Base-by-base conservation (phyloP, 1,140 invertebrate genomes). In the Myzus persicae region DNA sequence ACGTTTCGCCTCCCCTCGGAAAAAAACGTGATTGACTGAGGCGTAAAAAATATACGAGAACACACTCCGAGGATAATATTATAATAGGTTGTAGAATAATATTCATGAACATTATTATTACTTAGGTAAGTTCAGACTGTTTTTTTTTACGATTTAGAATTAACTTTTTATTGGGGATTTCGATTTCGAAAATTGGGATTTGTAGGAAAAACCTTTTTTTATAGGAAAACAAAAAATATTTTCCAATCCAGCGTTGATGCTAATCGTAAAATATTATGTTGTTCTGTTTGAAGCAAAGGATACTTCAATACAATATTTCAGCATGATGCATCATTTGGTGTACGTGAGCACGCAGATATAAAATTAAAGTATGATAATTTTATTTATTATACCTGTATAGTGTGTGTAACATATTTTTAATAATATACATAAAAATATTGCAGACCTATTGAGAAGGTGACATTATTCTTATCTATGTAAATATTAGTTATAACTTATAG, bases 1-100 rank as follows among this genome's bases (percentile, higher is more conserved):
- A 89, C 87, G 87, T 51, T 51, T 54, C n/a, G 36, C 46, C 88
- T 89, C 87, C 85, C 46, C 46, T 51, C 46, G 87, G 36, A 89
- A 51, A 51, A 40, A 89, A 89, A 89, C 88, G 88, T 54, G 88
- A 89, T 89, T 89, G 88, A 89, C 88, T 51, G 88, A 89, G 46
- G 88, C 88, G 44, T 89, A 89, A 89, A n/a, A 76, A 76, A 51
- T 48, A 89, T 48, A 51, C 40, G 44, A n/a, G 84, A 51, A 51
- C 36, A 51, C 31, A 76, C 18, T 89, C 46, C 87, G 46, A 89
- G 26, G n/a, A 87, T 89, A 89, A 89, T 87, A 87, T 87, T 31
- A n/a, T 89, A 51, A 85, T 51, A 48, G 87, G 87, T 87, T 48
- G 36, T 46, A 87, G 44, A 51, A 89, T 36, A 89, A 84, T 84